Conservation (phyloP, 2,113 vertebrate genomes). For the Apus apus region DNA sequence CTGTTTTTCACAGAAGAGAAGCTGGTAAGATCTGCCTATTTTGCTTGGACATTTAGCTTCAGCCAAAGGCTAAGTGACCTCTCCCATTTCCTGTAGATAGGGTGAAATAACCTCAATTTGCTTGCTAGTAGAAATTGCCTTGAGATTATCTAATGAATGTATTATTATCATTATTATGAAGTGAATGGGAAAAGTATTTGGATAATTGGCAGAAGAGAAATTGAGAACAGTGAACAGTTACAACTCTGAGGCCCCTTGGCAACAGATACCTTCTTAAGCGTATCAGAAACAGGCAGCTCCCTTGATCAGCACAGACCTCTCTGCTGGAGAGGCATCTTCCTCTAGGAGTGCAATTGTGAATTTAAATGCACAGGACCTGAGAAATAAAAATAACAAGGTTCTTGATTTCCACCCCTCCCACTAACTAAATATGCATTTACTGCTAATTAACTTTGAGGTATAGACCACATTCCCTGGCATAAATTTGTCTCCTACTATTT, state of each 20-base stretch:
- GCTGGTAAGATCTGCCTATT: slow-evolving; percentile 1
- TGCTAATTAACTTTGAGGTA: slow-evolving; percentile 41
- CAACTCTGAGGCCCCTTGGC: slow-evolving; percentile 46
- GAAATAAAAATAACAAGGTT: slow-evolving; percentile 32
- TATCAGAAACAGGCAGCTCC: slow-evolving; percentile 41
- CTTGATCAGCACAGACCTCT: slow-evolving; percentile 49
- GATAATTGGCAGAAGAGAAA: slow-evolving; percentile 59
- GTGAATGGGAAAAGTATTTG: slow-evolving; percentile 30
- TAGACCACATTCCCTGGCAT: not conserved
- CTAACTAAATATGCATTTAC: slow-evolving; percentile 43
- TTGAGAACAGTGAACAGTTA: slow-evolving; percentile 54
- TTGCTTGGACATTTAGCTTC: slow-evolving; percentile 19
- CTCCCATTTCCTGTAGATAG: slow-evolving; percentile 25
- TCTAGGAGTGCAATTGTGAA: slow-evolving; percentile 13
- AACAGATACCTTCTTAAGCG: slow-evolving; percentile 53
- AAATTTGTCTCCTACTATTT: slow-evolving; percentile 14
- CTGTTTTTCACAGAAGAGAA: not conserved
- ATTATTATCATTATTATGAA: slow-evolving; percentile 60
- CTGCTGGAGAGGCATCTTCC: slow-evolving; percentile 37
- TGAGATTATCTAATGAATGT: slow-evolving; percentile 62
- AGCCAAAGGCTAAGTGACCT: slow-evolving; percentile 52
- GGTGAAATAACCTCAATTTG: slow-evolving; percentile 52
- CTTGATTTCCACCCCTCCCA: slow-evolving; percentile 29
- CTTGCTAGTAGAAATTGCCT: slow-evolving; percentile 45
- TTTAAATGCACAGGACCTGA: not conserved